Evolutionary conservation across 2,113 vertebrate genomes (phyloP).

Genomic region (Neogobius melanostomus): DNA sequence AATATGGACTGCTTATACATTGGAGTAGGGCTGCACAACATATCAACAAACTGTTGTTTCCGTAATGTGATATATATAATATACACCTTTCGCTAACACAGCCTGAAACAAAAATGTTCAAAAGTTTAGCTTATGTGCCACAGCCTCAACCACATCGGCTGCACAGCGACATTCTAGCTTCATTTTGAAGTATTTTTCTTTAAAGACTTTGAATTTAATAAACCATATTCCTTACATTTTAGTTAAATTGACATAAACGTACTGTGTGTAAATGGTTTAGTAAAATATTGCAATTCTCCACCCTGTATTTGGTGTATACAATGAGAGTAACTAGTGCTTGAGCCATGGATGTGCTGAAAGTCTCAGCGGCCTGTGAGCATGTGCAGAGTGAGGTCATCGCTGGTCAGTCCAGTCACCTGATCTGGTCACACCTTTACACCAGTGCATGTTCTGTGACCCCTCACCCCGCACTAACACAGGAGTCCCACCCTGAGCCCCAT

Average conservation of each 20-base stretch:
- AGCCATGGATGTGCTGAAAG: slow-evolving; percentile 37
- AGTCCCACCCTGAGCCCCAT: not conserved
- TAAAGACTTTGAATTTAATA: too few species aligned
- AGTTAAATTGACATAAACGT: too few species aligned
- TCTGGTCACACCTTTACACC: slow-evolving; percentile 38
- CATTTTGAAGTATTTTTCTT: too few species aligned
- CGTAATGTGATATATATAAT: not conserved
- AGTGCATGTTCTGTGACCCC: slow-evolving; percentile 19
- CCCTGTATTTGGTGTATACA: too few species aligned
- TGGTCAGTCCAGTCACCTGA: slow-evolving; percentile 39
- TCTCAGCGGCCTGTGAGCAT: slow-evolving; percentile 30
- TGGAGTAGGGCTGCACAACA: not conserved
- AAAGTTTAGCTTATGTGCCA: too few species aligned
- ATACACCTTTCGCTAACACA: too few species aligned
- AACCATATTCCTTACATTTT: too few species aligned
- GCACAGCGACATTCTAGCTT: too few species aligned
- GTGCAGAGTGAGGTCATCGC: slow-evolving; percentile 36
- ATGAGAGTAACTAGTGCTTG: not conserved
- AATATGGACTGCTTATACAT: not conserved
- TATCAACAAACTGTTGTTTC: not conserved
- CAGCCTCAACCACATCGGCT: too few species aligned
- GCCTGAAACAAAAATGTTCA: too few species aligned
- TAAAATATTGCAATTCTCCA: too few species aligned
- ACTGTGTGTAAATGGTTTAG: too few species aligned
- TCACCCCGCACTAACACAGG: slow-evolving; percentile 13